Evolutionary conservation across 2,888 invertebrate genomes (phyloP).

Genomic region (Heteromyza rotundicornis): DNA sequence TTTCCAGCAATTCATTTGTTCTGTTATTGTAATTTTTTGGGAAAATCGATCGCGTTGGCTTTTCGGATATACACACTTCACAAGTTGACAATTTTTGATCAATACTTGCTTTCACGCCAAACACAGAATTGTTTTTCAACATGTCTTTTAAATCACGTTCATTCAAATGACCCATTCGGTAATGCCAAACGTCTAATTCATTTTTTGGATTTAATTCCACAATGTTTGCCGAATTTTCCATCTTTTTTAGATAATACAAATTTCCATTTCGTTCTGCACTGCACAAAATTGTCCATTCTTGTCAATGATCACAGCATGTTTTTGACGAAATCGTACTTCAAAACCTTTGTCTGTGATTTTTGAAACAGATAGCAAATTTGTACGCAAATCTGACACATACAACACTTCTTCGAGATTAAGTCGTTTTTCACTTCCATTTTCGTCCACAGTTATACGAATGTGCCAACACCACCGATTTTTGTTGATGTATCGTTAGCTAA

Average conservation of each 20-base stretch:
- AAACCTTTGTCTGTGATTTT: neutral
- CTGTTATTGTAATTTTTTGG: neutral
- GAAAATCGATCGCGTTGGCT: neutral
- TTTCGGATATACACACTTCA: neutral
- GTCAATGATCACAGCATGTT: neutral
- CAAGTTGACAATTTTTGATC: neutral
- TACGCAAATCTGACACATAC: neutral
- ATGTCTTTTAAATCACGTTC: neutral
- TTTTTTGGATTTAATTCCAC: neutral
- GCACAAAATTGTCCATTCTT: neutral
- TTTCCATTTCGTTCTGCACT: neutral
- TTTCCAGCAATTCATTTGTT: slow-evolving; percentile 13
- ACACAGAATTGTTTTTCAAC: neutral
- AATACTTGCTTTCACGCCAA: neutral
- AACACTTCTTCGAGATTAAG: neutral
- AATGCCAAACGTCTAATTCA: neutral
- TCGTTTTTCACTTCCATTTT: neutral
- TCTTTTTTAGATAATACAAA: neutral
- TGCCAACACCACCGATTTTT: neutral
- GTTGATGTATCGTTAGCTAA: neutral
- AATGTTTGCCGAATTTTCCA: neutral
- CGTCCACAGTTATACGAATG: neutral
- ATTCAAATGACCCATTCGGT: neutral
- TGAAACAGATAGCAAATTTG: neutral
- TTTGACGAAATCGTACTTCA: neutral